Conservation (phyloP, 2,888 invertebrate species). For the Glyphotaelius pellucidus region DNA sequence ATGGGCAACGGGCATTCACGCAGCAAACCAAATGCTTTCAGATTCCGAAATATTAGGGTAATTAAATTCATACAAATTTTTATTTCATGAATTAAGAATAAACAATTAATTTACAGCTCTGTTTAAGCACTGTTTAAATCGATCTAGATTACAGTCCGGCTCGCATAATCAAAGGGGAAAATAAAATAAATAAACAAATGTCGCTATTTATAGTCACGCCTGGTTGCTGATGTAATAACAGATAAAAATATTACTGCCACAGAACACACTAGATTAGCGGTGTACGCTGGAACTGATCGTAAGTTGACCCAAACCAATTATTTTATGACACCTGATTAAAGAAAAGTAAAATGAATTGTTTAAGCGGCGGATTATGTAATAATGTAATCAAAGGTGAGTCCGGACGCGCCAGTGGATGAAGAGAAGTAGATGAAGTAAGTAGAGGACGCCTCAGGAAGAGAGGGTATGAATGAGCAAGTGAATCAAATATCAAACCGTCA, state of each 20-base stretch:
- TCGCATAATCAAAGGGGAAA: not conserved
- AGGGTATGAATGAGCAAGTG: not conserved
- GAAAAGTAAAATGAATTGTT: not conserved
- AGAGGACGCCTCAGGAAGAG: not conserved
- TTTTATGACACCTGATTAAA: not conserved
- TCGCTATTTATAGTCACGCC: constrained; percentile 8
- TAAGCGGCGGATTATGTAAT: too few relatives aligned
- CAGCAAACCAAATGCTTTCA: not conserved
- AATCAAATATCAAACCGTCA: not conserved
- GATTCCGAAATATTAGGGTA: not conserved
- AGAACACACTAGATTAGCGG: not conserved
- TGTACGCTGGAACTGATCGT: not conserved
- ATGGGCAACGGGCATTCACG: not conserved
- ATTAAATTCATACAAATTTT: not conserved
- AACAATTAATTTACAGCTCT: not conserved
- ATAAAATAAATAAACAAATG: constrained; percentile 23
- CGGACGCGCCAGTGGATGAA: too few relatives aligned
- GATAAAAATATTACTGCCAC: not conserved
- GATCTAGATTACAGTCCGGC: not conserved
- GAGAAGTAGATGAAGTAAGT: too few relatives aligned
- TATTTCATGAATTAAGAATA: not conserved
- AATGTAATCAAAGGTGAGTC: not conserved
- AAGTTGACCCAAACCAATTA: not conserved
- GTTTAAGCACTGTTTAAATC: not conserved
- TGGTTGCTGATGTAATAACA: constrained; percentile 19